Evolutionary conservation across 30 jellyfish, hydroid and myxozoan genomes (phyloP).

Genomic region (Phacellophora camtschatica): DNA sequence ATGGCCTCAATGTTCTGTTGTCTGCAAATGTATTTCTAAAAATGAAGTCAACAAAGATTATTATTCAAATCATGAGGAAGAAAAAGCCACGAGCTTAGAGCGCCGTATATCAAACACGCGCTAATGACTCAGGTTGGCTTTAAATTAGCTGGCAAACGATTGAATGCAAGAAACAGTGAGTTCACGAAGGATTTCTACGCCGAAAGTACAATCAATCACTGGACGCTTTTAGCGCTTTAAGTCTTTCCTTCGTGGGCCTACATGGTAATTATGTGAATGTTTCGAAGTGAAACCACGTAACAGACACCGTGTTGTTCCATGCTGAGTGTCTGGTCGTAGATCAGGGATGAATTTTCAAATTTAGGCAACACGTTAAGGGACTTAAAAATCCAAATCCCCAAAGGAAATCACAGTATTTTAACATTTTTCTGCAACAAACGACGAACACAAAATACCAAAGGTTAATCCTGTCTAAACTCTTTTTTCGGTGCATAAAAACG

Average conservation of each 20-base stretch:
- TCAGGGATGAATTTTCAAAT: constrained; percentile 24
- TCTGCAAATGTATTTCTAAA: too few species aligned
- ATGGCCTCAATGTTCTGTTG: too few species aligned
- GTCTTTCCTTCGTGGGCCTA: neutral
- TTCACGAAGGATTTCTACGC: neutral
- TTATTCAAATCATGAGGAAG: too few species aligned
- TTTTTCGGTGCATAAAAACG: too few species aligned
- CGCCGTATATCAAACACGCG: neutral
- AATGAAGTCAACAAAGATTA: too few species aligned
- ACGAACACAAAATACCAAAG: neutral
- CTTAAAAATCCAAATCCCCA: constrained; percentile 28
- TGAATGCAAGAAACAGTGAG: neutral
- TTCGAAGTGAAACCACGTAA: constrained; percentile 36
- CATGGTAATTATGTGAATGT: constrained; percentile 53
- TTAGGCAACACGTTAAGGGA: constrained; percentile 43
- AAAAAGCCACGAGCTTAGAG: neutral
- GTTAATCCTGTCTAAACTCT: too few species aligned
- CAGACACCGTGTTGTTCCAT: constrained; percentile 19
- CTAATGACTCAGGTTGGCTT: neutral
- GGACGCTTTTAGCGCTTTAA: neutral
- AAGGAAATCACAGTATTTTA: neutral
- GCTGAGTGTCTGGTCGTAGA: constrained; percentile 77
- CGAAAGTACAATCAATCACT: constrained; percentile 2
- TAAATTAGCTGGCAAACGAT: constrained; percentile 14
- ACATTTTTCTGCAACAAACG: constrained; percentile 8